Evolutionary conservation across 2,888 invertebrate genomes (phyloP).

Genomic region (Nomada goodeniana): DNA sequence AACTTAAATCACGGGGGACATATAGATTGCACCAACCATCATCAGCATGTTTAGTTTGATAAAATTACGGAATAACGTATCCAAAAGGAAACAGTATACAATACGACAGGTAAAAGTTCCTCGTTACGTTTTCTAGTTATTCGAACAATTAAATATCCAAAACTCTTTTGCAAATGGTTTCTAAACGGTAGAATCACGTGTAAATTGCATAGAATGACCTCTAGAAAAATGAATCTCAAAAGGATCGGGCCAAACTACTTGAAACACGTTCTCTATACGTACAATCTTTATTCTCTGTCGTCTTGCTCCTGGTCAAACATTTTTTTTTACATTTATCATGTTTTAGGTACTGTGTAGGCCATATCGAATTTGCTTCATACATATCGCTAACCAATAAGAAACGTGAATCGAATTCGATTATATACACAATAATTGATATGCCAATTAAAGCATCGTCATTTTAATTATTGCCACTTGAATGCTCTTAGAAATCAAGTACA

Average conservation of each 20-base stretch:
- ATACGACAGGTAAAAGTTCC: constrained; percentile 46
- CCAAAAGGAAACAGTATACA: constrained; percentile 53
- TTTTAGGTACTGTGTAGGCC: constrained; percentile 46
- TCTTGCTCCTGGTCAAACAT: constrained; percentile 14
- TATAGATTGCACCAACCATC: constrained; percentile 58
- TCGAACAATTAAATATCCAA: constrained; percentile 54
- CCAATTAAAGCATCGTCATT: background rate
- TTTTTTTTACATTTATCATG: background rate
- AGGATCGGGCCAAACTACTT: constrained; percentile 33
- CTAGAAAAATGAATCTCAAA: constrained; percentile 61
- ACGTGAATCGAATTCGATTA: constrained; percentile 20
- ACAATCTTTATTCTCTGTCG: constrained; percentile 14
- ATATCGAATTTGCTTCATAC: constrained; percentile 30
- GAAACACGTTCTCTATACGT: constrained; percentile 41
- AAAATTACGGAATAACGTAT: constrained; percentile 44
- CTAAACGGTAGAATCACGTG: constrained; percentile 42
- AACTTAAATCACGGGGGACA: constrained; percentile 63
- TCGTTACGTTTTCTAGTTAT: constrained; percentile 40
- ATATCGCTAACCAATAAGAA: constrained; percentile 22
- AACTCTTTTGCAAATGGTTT: constrained; percentile 35
- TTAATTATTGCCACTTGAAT: background rate
- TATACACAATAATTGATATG: background rate
- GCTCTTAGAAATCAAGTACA: background rate
- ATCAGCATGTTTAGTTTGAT: constrained; percentile 34
- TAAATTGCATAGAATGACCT: constrained; percentile 58